Evolutionary conservation across 2,113 vertebrate genomes (phyloP).

Genomic region (Corythaixoides concolor): DNA sequence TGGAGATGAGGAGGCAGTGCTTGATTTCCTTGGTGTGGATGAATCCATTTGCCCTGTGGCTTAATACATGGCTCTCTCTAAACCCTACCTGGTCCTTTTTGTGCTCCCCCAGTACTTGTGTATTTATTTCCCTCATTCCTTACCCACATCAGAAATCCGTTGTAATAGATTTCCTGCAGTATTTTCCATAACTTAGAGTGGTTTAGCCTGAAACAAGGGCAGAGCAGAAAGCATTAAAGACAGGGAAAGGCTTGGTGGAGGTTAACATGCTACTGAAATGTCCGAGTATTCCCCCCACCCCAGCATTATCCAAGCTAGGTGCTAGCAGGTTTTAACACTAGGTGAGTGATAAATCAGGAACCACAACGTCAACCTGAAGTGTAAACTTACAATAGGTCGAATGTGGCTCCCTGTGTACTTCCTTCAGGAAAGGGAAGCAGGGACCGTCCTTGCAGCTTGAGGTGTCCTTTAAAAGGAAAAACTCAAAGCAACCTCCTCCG

Average conservation of each 20-base stretch:
- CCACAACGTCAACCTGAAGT: background rate
- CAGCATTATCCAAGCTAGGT: background rate
- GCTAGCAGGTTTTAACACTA: background rate
- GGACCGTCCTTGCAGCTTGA: background rate
- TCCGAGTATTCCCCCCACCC: background rate
- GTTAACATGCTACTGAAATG: background rate
- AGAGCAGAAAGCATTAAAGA: background rate
- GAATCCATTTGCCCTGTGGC: background rate
- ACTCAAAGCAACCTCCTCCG: background rate
- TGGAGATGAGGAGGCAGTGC: background rate
- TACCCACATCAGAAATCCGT: background rate
- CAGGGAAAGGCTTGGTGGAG: background rate
- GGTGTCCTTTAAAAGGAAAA: background rate
- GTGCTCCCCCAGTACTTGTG: background rate
- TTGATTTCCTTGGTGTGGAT: background rate
- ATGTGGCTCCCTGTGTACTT: background rate
- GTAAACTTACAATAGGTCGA: fast-evolving
- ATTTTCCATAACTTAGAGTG: background rate
- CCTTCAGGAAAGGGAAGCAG: background rate
- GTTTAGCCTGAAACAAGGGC: background rate
- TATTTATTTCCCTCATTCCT: background rate
- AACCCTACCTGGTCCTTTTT: background rate
- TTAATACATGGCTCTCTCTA: background rate
- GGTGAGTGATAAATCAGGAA: background rate
- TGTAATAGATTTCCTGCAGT: background rate